Percentiles rank a stretch among this genome's conserved stretches.
Evolutionary conservation across 2,888 invertebrate species (phyloP).

Genomic region (Atrina japonica): DNA sequence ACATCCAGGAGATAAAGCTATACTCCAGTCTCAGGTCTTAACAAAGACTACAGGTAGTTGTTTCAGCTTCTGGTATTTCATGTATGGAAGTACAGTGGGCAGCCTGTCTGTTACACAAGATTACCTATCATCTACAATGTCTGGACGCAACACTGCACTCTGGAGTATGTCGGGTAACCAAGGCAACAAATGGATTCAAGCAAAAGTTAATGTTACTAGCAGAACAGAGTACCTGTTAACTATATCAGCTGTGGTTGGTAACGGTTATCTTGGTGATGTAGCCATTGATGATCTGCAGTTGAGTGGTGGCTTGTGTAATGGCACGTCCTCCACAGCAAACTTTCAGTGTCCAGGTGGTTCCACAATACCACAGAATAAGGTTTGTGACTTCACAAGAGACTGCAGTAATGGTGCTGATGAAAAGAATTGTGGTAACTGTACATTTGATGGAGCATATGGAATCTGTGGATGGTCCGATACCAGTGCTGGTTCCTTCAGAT

Average conservation of each 20-base stretch:
- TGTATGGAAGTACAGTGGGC: constrained; percentile 65
- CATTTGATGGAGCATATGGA: constrained; percentile 60
- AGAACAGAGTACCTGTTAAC: constrained; percentile 53
- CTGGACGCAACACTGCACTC: constrained; percentile 27
- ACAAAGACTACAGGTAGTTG: constrained; percentile 50
- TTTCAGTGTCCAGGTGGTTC: constrained; percentile 52
- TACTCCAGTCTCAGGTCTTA: constrained; percentile 75
- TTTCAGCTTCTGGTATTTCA: constrained; percentile 71
- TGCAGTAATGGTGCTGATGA: constrained; percentile 71
- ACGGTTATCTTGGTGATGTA: constrained; percentile 64
- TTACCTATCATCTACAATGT: constrained; percentile 8
- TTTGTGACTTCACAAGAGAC: constrained; percentile 72
- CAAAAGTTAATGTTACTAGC: constrained; percentile 55
- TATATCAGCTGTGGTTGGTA: constrained; percentile 67
- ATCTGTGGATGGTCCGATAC: constrained; percentile 66
- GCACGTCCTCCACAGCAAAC: constrained; percentile 37
- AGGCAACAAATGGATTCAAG: constrained; percentile 67
- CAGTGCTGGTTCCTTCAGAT: constrained; percentile 66
- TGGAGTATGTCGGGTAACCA: constrained; percentile 54
- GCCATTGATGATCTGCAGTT: constrained; percentile 71
- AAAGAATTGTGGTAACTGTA: constrained; percentile 71
- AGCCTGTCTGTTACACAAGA: constrained; percentile 60
- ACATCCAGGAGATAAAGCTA: constrained; percentile 83
- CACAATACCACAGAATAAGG: constrained; percentile 51
- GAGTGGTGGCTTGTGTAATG: constrained; percentile 59